These are phyloP conservation scores for Oryzias javanicus DNA, from an alignment of 2,113 vertebrate genomes.

Conservation along the genomic window DNA sequence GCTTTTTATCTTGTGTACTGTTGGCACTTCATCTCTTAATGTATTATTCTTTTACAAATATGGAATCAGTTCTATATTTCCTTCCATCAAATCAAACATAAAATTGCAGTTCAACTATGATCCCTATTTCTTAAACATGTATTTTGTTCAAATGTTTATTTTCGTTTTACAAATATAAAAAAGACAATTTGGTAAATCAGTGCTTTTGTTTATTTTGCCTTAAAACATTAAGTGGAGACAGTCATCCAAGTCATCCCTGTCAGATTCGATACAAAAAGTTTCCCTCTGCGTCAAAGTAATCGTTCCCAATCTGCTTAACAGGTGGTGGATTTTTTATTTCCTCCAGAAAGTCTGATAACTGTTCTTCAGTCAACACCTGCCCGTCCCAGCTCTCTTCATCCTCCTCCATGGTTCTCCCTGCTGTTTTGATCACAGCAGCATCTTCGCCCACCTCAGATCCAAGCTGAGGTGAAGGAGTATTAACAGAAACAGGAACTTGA, in stretches of 20 bases:
- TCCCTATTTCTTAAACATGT: too few relatives aligned
- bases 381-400: slow-evolving; percentile 59
- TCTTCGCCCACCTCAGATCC: slow-evolving; percentile 9
- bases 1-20: too few relatives aligned
- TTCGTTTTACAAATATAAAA: too few relatives aligned
- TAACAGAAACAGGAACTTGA: slow-evolving; percentile 8
- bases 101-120: too few relatives aligned
- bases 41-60: too few relatives aligned
- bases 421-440: neutral
- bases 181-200: too few relatives aligned
- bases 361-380: slow-evolving; percentile 47
- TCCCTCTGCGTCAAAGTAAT: slow-evolving; percentile 82
- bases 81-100: too few relatives aligned
- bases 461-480: slow-evolving; percentile 5
- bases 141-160: too few relatives aligned
- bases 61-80: too few relatives aligned
- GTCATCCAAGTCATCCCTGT: slow-evolving; percentile 25
- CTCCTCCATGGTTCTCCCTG: neutral
- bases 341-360: slow-evolving; percentile 54
- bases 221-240: neutral
- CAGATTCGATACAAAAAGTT: slow-evolving; percentile 84
- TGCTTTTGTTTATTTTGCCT: neutral
- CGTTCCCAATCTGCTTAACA: slow-evolving; percentile 72
- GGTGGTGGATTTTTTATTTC: slow-evolving; percentile 27
- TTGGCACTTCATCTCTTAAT: too few relatives aligned